phyloP scores from a whole-genome alignment of 1,140 invertebrate species.

The Battus philenor region DNA sequence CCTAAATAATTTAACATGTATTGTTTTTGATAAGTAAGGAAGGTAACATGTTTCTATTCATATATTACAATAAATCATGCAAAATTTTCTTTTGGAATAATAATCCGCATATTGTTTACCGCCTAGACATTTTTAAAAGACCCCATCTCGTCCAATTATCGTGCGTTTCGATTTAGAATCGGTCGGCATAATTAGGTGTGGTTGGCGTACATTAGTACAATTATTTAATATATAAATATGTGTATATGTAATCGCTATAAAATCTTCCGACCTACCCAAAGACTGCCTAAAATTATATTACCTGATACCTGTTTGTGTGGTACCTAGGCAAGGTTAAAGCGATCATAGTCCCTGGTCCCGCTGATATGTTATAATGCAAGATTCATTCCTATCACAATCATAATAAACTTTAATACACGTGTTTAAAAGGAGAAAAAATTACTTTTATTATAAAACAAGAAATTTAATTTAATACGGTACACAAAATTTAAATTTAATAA shows the following conservation, averaged over 20 bases:
- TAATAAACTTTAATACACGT: too few relatives aligned
- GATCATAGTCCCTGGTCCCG: constrained; percentile 44
- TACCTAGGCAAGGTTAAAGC: constrained; percentile 50
- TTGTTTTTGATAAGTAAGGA: too few relatives aligned
- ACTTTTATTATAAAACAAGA: too few relatives aligned
- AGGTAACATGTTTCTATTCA: too few relatives aligned
- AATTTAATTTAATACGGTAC: too few relatives aligned
- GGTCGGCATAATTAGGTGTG: constrained; percentile 42
- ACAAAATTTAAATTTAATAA: too few relatives aligned
- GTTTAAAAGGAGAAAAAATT: too few relatives aligned
- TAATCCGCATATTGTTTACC: not conserved
- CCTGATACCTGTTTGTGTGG: constrained; percentile 61
- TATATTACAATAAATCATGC: too few relatives aligned
- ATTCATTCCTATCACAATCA: too few relatives aligned
- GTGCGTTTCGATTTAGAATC: constrained; percentile 35
- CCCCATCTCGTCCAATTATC: constrained; percentile 20
- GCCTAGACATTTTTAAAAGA: constrained; percentile 24
- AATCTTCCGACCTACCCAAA: constrained; percentile 77
- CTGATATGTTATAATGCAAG: constrained; percentile 46
- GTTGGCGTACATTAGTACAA: constrained; percentile 41
- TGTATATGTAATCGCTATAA: constrained; percentile 60
- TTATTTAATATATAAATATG: constrained; percentile 36
- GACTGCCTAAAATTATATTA: constrained; percentile 73
- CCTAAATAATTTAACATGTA: too few relatives aligned
- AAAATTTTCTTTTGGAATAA: too few relatives aligned